Evolutionary conservation across 2,888 invertebrate genomes (phyloP), one percentile per base, ranked within the genome.

Genomic region (Drosophila kuntzei): DNA sequence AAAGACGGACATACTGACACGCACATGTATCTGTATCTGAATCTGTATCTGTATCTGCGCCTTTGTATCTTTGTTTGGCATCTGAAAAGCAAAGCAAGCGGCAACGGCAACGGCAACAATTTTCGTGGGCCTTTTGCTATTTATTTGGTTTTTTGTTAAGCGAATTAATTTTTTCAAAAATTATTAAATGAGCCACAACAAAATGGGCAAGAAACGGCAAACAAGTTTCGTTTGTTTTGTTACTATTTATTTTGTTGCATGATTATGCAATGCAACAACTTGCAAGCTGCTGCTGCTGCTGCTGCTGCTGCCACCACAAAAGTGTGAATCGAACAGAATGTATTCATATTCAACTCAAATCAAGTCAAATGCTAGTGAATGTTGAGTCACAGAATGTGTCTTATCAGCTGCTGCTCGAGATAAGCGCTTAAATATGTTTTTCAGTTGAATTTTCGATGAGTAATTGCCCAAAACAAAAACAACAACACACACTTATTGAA

Each of bases 181-280:
- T 79, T 79, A 77, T 77, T 79, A 77, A 79, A 76, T 79, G 79
- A 79, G 65, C 46, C 67, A 57, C 62, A 74, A 74, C 70, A 76
- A 76, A 76, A 75, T 79, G 65, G 64, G 47, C 76, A 79, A 61
- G 50, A 67, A 72, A 51, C 34, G 54, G 61, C 47, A 76, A 80
- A 81, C 79, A 65, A 81, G 82, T 80, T 80, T 79, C 54, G 55
- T 69, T 63, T 70, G 29, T 71, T 54, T 54, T 39, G 50, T 47
- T 39, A 43, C 22, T 51, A n/a, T 50, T 57, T 51, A n/a, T 50
- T 57, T 36, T 32, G 55, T 47, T 63, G 63, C 66, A 64, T 22
- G 60, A 49, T 79, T 76, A 79, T 79, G 76, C 71, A 75, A 77
- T 37, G 44, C 59, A 64, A 43, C 50, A 60, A 58, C 22, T 22